Conservation (phyloP, 1,140 invertebrate species). For the Anagrus nilaparvatae region DNA sequence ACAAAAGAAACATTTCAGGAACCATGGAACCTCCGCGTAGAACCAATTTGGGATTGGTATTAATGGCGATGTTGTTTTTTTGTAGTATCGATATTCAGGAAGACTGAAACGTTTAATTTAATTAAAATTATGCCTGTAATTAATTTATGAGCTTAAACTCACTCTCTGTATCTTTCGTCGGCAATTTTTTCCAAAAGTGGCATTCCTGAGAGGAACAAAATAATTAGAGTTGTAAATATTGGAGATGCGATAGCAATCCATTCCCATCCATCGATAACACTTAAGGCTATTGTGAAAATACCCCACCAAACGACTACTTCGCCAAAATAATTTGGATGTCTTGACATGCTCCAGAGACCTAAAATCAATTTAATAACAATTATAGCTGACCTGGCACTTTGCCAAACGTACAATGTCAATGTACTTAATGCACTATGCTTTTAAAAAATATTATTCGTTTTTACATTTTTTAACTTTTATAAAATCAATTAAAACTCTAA, state of each 20-base stretch:
- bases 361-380: background rate
- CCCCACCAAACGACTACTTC: constrained; percentile 93
- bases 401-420: too few species aligned
- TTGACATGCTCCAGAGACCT: constrained; percentile 80
- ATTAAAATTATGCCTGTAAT: background rate
- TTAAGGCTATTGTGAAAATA: constrained; percentile 80
- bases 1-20: constrained; percentile 71
- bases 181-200: constrained; percentile 73
- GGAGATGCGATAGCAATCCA: constrained; percentile 80
- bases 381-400: constrained; percentile 3
- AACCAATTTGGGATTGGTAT: constrained; percentile 76
- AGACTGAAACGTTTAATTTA: constrained; percentile 45
- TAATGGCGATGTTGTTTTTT: constrained; percentile 73
- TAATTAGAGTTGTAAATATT: constrained; percentile 77
- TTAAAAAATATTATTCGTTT: background rate
- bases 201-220: constrained; percentile 81
- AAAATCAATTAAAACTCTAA: constrained; percentile 28
- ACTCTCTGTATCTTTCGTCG: constrained; percentile 81
- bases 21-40: constrained; percentile 71
- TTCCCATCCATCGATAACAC: constrained; percentile 70
- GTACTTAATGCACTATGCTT: constrained; percentile 5
- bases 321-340: constrained; percentile 93
- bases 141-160: constrained; percentile 34
- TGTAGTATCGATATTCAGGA: constrained; percentile 75
- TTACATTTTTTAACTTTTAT: background rate